Percentiles rank a stretch among this genome's conserved stretches.
Conservation (phyloP, 2,888 invertebrate genomes). For the Tridacna crocea region DNA sequence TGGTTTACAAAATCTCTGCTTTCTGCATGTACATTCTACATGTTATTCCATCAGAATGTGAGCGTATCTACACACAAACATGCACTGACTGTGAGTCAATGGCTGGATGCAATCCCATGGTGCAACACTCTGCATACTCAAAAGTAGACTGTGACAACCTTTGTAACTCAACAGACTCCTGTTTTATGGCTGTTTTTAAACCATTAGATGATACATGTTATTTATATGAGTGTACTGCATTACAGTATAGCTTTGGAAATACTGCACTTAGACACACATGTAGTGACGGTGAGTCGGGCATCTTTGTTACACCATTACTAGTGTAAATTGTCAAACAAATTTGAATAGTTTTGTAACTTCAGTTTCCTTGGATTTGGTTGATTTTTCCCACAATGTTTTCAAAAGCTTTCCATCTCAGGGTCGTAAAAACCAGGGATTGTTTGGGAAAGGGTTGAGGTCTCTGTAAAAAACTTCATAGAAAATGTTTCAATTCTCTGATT, state of each 20-base stretch:
- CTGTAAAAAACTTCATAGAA: too few relatives aligned
- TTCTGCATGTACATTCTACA: too few relatives aligned
- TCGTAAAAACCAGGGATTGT: too few relatives aligned
- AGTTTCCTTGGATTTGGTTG: too few relatives aligned
- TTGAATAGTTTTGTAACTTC: too few relatives aligned
- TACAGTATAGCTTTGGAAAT: conserved; percentile 9
- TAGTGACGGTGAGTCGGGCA: not conserved
- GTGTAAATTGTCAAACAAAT: too few relatives aligned
- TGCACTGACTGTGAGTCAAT: conserved; percentile 7
- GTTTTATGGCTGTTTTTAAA: not conserved
- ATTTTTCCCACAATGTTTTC: too few relatives aligned
- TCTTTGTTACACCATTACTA: not conserved
- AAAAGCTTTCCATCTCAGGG: too few relatives aligned
- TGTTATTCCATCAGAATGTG: conserved; percentile 1
- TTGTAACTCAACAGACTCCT: not conserved
- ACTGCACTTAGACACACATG: conserved; percentile 9
- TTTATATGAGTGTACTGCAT: not conserved
- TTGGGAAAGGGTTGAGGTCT: too few relatives aligned
- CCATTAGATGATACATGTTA: not conserved
- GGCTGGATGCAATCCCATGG: not conserved
- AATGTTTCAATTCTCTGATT: too few relatives aligned
- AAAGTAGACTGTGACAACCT: not conserved
- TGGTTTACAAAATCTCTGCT: too few relatives aligned
- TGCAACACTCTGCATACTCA: not conserved
- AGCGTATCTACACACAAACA: not conserved